These are phyloP conservation scores for Eonycteris spelaea DNA, from an alignment of 2,113 vertebrate species.

Conservation along the genomic window DNA sequence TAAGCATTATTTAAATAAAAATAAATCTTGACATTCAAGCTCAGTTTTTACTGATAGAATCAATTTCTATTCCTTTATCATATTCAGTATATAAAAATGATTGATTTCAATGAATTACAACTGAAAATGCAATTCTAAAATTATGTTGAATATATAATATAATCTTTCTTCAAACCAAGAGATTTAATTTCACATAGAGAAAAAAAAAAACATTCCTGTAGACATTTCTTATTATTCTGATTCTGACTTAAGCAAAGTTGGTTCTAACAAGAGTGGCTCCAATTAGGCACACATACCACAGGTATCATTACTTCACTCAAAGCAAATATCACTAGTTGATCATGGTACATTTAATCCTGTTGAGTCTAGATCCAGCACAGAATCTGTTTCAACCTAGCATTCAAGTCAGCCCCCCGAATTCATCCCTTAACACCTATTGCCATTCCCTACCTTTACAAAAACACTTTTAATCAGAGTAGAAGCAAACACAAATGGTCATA, in stretches of 20 bases:
- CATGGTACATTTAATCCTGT: background rate
- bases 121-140: background rate
- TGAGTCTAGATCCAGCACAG: background rate
- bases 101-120: background rate
- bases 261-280: background rate
- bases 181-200: background rate
- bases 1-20: slow-evolving; percentile 16
- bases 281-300: background rate
- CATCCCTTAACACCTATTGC: background rate
- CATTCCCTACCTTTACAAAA: background rate
- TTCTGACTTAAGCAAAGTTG: background rate
- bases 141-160: background rate
- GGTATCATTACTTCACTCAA: background rate
- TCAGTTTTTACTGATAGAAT: background rate
- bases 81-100: background rate
- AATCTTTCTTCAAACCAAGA: background rate
- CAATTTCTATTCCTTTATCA: background rate
- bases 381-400: background rate
- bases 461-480: background rate
- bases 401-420: background rate
- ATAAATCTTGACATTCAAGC: slow-evolving; percentile 4
- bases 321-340: background rate
- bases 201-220: background rate
- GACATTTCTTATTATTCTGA: background rate
- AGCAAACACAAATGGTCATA: background rate